These are phyloP conservation scores for Mustela lutreola DNA, from an alignment of 2,113 vertebrate genomes.

Conservation along the genomic window DNA sequence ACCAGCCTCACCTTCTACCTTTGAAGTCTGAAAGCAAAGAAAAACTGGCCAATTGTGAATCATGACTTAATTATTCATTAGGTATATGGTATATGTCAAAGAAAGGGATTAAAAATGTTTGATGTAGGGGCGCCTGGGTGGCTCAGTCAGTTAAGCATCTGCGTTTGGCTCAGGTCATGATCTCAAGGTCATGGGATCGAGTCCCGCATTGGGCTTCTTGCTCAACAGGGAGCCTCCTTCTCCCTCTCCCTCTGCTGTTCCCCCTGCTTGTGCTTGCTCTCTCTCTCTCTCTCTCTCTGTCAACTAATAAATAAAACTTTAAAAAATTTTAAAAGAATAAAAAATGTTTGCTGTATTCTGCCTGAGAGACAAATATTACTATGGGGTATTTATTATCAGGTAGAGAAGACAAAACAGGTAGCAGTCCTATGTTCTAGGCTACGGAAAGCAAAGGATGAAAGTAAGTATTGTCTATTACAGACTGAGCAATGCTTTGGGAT, in stretches of 20 bases:
- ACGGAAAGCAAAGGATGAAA: not conserved
- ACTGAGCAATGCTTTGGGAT: not conserved
- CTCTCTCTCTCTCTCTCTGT: not conserved
- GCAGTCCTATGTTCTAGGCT: not conserved
- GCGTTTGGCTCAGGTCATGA: not conserved
- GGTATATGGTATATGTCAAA: conserved; percentile 42
- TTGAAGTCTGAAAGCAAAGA: conserved; percentile 66
- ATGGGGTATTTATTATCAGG: not conserved
- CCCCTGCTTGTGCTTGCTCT: not conserved
- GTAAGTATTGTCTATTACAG: not conserved
- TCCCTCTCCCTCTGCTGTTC: not conserved
- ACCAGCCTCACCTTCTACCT: conserved; percentile 12
- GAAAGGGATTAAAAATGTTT: conserved; percentile 62
- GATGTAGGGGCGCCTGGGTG: not conserved
- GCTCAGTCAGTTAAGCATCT: not conserved
- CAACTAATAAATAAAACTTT: not conserved
- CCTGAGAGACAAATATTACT: conserved; percentile 47
- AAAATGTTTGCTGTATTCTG: conserved; percentile 62
- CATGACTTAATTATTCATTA: conserved; percentile 75
- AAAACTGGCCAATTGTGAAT: conserved; percentile 54
- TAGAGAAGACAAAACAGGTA: not conserved
- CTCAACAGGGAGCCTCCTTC: not conserved
- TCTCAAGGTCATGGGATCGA: not conserved
- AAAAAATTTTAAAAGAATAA: not conserved
- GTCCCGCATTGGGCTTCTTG: no score